These are phyloP conservation scores for Cirrhinus molitorella DNA, from an alignment of 2,797 vertebrate species.

Conservation along the genomic window DNA sequence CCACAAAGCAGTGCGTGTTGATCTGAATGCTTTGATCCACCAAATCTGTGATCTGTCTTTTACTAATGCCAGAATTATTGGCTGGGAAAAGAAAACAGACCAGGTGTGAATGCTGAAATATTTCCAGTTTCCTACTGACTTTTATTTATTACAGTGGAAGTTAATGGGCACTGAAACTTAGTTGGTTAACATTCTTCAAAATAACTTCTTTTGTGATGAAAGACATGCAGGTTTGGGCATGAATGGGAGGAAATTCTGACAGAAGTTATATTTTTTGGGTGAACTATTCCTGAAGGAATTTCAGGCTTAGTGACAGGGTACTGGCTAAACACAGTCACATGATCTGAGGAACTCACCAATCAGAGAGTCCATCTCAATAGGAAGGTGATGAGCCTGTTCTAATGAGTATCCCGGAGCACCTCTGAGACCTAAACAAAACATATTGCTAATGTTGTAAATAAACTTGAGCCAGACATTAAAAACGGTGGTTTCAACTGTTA, in stretches of 20 bases:
- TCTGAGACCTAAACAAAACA: slow-evolving; percentile 83
- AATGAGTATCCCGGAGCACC: slow-evolving; percentile 97
- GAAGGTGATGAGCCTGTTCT: slow-evolving; percentile 97
- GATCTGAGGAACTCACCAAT: slow-evolving; percentile 83
- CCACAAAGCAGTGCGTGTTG: slow-evolving; percentile 98
- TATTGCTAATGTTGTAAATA: neutral
- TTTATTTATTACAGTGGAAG: too few relatives aligned
- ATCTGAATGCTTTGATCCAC: slow-evolving; percentile 99
- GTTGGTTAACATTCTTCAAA: neutral
- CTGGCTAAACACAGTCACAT: neutral
- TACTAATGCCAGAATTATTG: slow-evolving; percentile 94
- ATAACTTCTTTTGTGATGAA: neutral
- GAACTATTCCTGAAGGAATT: neutral
- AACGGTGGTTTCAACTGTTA: neutral
- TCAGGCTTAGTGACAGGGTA: neutral
- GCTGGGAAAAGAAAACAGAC: slow-evolving; percentile 74
- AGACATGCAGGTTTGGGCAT: neutral
- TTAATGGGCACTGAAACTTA: too few relatives aligned
- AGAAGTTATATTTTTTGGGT: neutral
- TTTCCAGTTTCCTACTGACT: too few relatives aligned
- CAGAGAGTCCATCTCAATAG: slow-evolving; percentile 98
- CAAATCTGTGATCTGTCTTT: slow-evolving; percentile 98
- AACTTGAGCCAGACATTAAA: neutral
- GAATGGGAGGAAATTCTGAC: neutral
- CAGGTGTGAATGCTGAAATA: slow-evolving; percentile 9